These are phyloP conservation scores for Mnemiopsis leidyi DNA, from an alignment of 37 sponge, comb jelly and placozoan genomes.

Conservation along the genomic window DNA sequence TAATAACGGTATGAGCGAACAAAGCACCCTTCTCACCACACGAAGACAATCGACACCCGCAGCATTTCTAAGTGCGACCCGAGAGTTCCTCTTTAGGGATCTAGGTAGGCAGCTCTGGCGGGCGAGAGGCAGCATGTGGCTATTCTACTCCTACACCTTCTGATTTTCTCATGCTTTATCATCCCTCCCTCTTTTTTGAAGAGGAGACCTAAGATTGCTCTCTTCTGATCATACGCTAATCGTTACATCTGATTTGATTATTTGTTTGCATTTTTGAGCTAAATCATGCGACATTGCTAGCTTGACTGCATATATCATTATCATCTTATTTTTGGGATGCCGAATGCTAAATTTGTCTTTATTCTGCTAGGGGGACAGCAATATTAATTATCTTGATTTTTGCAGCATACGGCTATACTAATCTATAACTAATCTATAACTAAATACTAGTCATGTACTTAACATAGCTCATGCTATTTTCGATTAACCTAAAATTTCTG, in stretches of 20 bases:
- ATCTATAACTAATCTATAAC: no score
- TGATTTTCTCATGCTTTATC: neutral
- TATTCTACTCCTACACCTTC: neutral
- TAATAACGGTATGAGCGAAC: neutral
- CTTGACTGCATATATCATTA: no score
- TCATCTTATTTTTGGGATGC: no score
- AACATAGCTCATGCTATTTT: no score
- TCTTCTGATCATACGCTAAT: neutral
- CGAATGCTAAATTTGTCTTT: no score
- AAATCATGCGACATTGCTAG: neutral
- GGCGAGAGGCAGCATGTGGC: neutral
- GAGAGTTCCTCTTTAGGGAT: constrained; percentile 59
- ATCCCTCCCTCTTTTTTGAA: neutral
- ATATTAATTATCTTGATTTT: no score
- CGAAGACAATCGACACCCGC: constrained; percentile 57
- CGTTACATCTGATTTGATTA: neutral
- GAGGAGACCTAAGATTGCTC: no score
- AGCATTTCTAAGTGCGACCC: constrained; percentile 52
- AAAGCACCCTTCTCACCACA: constrained; percentile 26
- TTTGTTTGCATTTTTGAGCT: neutral
- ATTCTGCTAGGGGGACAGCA: no score
- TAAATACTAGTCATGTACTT: no score
- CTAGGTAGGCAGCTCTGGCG: constrained; percentile 63
- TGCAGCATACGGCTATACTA: no score
- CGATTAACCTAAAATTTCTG: no score